Conservation (phyloP, 2,888 invertebrate species). For the Halictus ligatus region DNA sequence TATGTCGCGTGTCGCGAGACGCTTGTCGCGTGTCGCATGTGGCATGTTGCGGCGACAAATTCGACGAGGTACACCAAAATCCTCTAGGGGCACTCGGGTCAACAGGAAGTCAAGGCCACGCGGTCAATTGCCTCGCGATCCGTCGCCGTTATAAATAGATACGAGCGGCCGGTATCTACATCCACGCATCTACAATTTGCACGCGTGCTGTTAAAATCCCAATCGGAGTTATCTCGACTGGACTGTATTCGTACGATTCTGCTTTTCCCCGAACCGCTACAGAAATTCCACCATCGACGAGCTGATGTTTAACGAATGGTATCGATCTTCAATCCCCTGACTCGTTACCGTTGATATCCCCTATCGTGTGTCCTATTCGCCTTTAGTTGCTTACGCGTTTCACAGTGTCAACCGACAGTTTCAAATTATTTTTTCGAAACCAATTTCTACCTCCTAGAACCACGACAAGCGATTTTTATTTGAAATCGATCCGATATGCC, state of each 20-base stretch:
- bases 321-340: slow-evolving; percentile 35
- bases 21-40: not conserved
- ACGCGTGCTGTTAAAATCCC: slow-evolving; percentile 69
- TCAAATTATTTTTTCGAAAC: not conserved
- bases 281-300: slow-evolving; percentile 16
- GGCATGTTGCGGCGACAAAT: slow-evolving; percentile 35
- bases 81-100: slow-evolving; percentile 67
- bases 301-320: slow-evolving; percentile 20
- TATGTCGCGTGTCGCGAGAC: not conserved
- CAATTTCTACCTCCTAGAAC: not conserved
- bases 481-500: too few species aligned
- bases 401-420: not conserved
- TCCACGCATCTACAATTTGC: slow-evolving; percentile 71
- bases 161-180: slow-evolving; percentile 70
- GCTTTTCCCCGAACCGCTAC: slow-evolving; percentile 15
- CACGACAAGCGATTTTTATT: too few species aligned
- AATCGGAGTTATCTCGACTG: slow-evolving; percentile 63
- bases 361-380: not conserved
- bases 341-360: not conserved
- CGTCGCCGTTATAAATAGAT: slow-evolving; percentile 81
- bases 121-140: slow-evolving; percentile 81
- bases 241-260: not conserved
- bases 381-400: not conserved
- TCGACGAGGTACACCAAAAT: slow-evolving; percentile 62
- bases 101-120: slow-evolving; percentile 82